Conservation (phyloP, 2,113 vertebrate species). For the Tonatia bakeri region DNA sequence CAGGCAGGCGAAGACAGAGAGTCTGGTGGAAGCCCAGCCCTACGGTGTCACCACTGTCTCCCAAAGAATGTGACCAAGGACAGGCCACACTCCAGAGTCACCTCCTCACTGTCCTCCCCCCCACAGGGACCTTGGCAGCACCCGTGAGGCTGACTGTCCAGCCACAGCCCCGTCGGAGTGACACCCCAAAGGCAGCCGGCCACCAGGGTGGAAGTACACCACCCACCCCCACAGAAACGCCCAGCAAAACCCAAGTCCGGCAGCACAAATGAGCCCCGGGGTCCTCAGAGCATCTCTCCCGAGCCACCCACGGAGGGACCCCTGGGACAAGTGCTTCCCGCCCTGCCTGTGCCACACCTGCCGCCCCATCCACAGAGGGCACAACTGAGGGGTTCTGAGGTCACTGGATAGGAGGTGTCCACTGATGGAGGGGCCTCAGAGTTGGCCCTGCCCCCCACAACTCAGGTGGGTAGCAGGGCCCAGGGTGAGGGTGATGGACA, state of each 20-base stretch:
- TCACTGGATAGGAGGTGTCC: fast-evolving
- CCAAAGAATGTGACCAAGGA: background rate
- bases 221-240: background rate
- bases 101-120: fast-evolving
- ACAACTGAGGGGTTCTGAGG: fast-evolving
- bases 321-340: fast-evolving
- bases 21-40: background rate
- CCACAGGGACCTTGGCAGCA: background rate
- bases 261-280: background rate
- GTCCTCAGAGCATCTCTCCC: background rate
- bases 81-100: background rate
- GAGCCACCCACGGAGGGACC: background rate
- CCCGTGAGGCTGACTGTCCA: fast-evolving
- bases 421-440: too few species aligned
- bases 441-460: background rate
- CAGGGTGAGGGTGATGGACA: fast-evolving
- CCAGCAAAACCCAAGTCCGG: background rate
- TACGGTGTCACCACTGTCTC: background rate
- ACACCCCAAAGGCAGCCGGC: background rate
- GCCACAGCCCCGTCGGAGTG: background rate
- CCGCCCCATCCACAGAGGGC: fast-evolving
- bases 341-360: too few species aligned
- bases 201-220: background rate
- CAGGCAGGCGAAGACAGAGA: background rate
- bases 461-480: background rate